phyloP scores from a whole-genome alignment of 2,797 vertebrate genomes.

The Sebastes kiyomatsui region DNA sequence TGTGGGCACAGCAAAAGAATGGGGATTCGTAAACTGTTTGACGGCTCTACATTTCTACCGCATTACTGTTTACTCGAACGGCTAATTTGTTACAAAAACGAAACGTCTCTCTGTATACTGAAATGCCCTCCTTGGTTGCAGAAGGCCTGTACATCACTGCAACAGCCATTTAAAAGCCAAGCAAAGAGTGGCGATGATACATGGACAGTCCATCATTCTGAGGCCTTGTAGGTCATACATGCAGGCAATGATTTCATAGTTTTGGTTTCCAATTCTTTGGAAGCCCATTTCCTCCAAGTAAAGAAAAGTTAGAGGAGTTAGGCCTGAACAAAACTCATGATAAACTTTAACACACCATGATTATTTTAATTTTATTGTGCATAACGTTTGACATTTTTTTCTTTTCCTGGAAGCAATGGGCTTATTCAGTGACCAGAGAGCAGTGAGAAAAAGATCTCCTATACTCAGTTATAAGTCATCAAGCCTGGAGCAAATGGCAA shows the following conservation, averaged over 20 bases:
- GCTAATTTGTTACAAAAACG: constrained; percentile 73
- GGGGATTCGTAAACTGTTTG: constrained; percentile 75
- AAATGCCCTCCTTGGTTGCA: constrained; percentile 46
- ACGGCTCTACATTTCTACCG: constrained; percentile 62
- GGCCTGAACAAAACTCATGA: not conserved
- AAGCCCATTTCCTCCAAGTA: not conserved
- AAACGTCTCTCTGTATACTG: constrained; percentile 65
- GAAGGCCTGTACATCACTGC: constrained; percentile 32
- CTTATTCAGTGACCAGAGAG: not conserved
- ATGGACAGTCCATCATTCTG: constrained; percentile 13
- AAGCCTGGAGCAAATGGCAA: not conserved
- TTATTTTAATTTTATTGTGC: too few relatives aligned
- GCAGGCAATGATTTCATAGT: not conserved
- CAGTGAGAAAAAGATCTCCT: too few relatives aligned
- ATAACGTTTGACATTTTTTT: not conserved
- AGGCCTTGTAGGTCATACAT: not conserved
- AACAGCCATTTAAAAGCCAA: constrained; percentile 41
- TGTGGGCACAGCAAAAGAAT: constrained; percentile 56
- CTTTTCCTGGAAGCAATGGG: too few relatives aligned
- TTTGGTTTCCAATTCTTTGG: constrained; percentile 6
- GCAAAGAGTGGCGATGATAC: constrained; percentile 28
- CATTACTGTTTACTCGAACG: constrained; percentile 69
- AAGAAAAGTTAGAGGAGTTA: not conserved
- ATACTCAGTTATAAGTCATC: not conserved
- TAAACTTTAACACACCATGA: too few relatives aligned